Conservation (phyloP, 2,113 vertebrate genomes). For the Gobio gobio region DNA sequence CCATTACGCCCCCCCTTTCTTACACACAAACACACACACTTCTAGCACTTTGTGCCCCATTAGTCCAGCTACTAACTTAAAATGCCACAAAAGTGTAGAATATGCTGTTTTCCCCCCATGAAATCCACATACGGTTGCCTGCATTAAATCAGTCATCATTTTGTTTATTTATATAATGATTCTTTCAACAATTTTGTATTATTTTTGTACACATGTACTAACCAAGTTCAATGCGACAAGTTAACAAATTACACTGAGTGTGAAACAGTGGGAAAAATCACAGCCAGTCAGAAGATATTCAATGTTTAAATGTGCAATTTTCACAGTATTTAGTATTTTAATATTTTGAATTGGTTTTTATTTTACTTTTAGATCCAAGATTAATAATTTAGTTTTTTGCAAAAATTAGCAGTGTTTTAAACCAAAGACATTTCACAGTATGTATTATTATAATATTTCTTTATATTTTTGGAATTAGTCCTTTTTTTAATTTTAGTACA, state of each 20-base stretch:
- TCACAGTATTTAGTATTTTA: too few species aligned
- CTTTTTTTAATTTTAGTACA: not conserved
- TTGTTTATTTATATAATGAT: not conserved
- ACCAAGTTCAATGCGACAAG: not conserved
- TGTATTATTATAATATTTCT: not conserved
- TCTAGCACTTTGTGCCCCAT: slow-evolving; percentile 12
- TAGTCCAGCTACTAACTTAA: slow-evolving; percentile 49
- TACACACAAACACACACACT: slow-evolving; percentile 15
- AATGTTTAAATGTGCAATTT: too few species aligned
- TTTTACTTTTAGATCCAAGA: not conserved
- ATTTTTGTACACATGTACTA: not conserved
- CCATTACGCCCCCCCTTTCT: slow-evolving; percentile 61
- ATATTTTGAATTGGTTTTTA: not conserved
- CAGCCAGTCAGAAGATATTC: not conserved
- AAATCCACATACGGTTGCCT: not conserved
- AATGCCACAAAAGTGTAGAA: not conserved
- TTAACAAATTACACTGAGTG: not conserved
- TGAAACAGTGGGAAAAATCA: not conserved
- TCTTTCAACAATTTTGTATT: not conserved
- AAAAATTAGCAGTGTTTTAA: too few species aligned
- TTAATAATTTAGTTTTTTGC: not conserved
- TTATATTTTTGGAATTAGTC: not conserved
- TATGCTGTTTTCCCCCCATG: not conserved
- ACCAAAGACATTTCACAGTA: too few species aligned
- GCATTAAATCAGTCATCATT: not conserved